Conservation (phyloP, 1,140 invertebrate species). For the Drosophila cardini region DNA sequence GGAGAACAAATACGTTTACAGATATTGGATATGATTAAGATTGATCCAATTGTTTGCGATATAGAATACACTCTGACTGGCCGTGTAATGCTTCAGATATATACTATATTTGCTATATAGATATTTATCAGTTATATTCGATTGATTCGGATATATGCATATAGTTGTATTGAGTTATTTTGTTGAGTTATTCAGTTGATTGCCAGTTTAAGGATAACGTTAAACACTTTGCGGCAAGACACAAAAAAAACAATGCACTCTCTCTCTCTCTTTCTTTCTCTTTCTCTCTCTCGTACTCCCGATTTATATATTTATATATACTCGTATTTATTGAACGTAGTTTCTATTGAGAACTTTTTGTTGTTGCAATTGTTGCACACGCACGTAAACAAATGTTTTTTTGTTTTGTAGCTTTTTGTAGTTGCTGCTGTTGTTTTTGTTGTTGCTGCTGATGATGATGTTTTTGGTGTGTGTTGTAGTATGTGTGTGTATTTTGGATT, state of each 20-base stretch:
- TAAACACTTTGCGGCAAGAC: conserved; percentile 20
- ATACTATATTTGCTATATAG: not conserved
- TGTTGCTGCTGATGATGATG: conserved; percentile 13
- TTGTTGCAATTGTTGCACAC: conserved; percentile 29
- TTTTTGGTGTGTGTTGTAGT: conserved; percentile 12
- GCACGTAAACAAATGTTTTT: conserved; percentile 34
- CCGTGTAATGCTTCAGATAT: not conserved
- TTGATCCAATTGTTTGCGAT: conserved; percentile 10
- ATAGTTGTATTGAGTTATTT: conserved; percentile 4
- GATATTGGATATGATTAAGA: conserved; percentile 11
- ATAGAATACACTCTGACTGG: not conserved
- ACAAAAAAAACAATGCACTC: conserved; percentile 19
- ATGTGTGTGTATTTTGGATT: conserved; percentile 7
- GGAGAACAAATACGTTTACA: not conserved
- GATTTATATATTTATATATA: not conserved
- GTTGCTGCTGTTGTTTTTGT: conserved; percentile 20
- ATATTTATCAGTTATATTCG: conserved; percentile 1
- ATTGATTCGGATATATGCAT: not conserved
- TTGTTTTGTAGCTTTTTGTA: conserved; percentile 6
- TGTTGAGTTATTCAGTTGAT: conserved; percentile 14
- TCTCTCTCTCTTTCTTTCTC: not conserved
- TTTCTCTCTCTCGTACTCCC: not conserved
- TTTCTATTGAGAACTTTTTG: conserved; percentile 33
- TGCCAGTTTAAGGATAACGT: conserved; percentile 10
- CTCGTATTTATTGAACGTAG: not conserved